These are phyloP conservation scores for Myiagra hebetior DNA, from an alignment of 2,113 vertebrate genomes.

Conservation along the genomic window DNA sequence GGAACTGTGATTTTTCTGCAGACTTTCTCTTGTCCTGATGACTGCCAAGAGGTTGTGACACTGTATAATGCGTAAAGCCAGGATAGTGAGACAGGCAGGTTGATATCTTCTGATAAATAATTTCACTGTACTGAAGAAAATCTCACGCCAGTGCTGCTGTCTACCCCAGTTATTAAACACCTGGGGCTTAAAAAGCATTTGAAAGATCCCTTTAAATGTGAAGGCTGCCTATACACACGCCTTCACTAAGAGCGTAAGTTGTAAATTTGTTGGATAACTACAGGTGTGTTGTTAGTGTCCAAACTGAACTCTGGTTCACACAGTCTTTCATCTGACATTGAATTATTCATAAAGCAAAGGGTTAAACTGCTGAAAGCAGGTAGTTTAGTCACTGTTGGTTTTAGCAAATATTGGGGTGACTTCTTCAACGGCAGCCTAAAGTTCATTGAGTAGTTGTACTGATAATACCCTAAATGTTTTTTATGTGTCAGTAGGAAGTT, in stretches of 20 bases:
- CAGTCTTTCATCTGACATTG: not conserved
- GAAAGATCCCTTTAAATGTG: not conserved
- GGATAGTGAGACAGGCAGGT: not conserved
- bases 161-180: not conserved
- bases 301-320: not conserved
- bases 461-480: not conserved
- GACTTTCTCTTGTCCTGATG: not conserved
- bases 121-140: not conserved
- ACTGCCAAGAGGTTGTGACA: not conserved
- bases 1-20: not conserved
- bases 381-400: not conserved
- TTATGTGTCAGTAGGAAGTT: not conserved
- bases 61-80: not conserved
- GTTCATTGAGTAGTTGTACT: not conserved
- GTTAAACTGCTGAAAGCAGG: not conserved
- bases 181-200: not conserved
- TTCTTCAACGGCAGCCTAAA: not conserved
- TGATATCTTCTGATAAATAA: not conserved
- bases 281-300: not conserved
- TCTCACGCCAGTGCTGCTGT: not conserved
- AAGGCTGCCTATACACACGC: not conserved
- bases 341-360: slow-evolving; percentile 13
- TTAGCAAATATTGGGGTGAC: not conserved
- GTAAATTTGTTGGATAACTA: not conserved
- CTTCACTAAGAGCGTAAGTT: not conserved